Conservation (phyloP, 2,888 invertebrate genomes). For the Leucoma salicis region DNA sequence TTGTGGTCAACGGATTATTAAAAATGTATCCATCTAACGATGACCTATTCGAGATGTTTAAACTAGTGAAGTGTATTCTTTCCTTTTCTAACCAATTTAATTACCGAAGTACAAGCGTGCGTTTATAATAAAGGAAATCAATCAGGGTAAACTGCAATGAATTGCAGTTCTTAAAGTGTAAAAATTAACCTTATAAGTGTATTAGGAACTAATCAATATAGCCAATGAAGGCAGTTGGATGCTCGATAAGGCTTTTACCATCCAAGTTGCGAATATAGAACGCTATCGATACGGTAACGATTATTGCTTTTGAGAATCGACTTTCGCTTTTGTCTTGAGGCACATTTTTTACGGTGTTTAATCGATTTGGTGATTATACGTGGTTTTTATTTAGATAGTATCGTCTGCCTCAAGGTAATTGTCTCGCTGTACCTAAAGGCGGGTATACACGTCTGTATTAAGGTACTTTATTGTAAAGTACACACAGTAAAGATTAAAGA, state of each 20-base stretch:
- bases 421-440: conserved; percentile 13
- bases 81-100: too few species aligned
- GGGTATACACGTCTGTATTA: neutral
- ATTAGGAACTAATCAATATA: conserved; percentile 27
- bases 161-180: conserved; percentile 2
- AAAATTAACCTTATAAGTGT: conserved; percentile 12
- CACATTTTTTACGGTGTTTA: conserved; percentile 28
- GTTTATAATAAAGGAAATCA: too few species aligned
- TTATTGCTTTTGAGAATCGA: conserved; percentile 33
- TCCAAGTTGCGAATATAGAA: conserved; percentile 25
- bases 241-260: conserved; percentile 24
- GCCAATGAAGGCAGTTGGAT: conserved; percentile 6
- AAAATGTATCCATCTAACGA: too few species aligned
- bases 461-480: neutral
- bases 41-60: too few species aligned
- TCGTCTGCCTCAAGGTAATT: conserved; percentile 23
- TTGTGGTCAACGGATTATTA: too few species aligned
- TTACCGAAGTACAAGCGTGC: too few species aligned
- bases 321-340: conserved; percentile 34
- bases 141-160: conserved; percentile 2
- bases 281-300: conserved; percentile 32
- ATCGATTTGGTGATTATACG: conserved; percentile 33
- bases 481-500: too few species aligned
- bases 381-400: conserved; percentile 33
- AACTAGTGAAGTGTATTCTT: too few species aligned